A percentile compares a stretch with the other conserved stretches of the same genome.
Evolutionary conservation across 2,113 vertebrate species (phyloP).

Genomic region (Apteryx mantelli): DNA sequence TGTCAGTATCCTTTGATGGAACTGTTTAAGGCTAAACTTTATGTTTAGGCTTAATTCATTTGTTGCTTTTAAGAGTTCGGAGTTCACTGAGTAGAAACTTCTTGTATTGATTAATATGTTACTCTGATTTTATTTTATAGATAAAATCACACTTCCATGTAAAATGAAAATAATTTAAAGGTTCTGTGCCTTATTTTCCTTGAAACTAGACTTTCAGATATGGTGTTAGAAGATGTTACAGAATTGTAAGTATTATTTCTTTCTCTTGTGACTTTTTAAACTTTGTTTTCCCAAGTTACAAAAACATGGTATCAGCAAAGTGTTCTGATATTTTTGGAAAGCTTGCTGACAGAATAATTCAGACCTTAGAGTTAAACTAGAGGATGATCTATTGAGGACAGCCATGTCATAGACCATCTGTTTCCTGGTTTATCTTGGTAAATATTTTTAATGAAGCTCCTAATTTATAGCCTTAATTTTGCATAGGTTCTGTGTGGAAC

Average conservation of each 20-base stretch:
- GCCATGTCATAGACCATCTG: rapidly evolving
- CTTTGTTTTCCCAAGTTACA: background rate
- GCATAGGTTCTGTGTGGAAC: background rate
- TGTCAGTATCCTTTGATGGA: conserved; percentile 92
- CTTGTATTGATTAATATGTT: background rate
- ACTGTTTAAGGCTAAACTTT: background rate
- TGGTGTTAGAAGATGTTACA: conserved; percentile 90
- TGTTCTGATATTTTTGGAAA: rapidly evolving
- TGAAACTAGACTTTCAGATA: conserved; percentile 81
- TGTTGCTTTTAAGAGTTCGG: background rate
- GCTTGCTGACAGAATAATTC: background rate
- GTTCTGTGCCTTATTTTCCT: conserved; percentile 48
- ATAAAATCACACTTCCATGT: background rate
- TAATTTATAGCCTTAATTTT: background rate
- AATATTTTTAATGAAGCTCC: background rate
- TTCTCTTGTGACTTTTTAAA: background rate
- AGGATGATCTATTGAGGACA: background rate
- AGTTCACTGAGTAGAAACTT: background rate
- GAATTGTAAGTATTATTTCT: conserved; percentile 85
- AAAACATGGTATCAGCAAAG: background rate
- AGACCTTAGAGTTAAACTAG: background rate
- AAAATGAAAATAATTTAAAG: background rate
- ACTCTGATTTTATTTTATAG: background rate
- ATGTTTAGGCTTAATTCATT: background rate
- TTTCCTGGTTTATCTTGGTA: background rate